Evolutionary conservation across 1,140 invertebrate species (phyloP).

Genomic region (Macrosteles quadrilineatus): DNA sequence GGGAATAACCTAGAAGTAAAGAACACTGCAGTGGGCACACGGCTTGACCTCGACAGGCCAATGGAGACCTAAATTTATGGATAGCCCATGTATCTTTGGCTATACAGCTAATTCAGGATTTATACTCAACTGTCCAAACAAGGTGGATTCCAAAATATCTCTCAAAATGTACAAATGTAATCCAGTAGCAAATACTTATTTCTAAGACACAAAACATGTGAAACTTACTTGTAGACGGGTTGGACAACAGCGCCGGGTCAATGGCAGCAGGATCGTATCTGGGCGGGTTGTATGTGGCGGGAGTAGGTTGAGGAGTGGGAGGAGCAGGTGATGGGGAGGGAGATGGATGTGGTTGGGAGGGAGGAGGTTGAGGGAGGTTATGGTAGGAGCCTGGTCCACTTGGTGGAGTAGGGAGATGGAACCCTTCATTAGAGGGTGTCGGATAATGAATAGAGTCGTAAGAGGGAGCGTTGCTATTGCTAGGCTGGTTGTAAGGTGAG

Average conservation of each 20-base stretch:
- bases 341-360: constrained; percentile 40
- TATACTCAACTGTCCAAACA: no score
- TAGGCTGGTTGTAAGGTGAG: background rate
- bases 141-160: no score
- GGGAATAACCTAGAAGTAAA: no score
- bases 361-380: background rate
- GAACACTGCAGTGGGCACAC: no score
- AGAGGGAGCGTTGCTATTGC: background rate
- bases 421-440: background rate
- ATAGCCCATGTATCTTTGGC: no score
- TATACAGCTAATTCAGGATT: no score
- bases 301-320: background rate
- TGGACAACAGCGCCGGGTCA: constrained; percentile 16
- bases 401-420: background rate
- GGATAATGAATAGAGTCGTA: background rate
- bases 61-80: no score
- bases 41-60: no score
- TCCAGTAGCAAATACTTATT: no score
- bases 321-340: constrained; percentile 43
- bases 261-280: background rate
- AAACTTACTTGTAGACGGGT: constrained; percentile 14
- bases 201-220: no score
- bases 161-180: no score
- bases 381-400: background rate
- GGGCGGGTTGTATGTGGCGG: background rate